A percentile compares a stretch with the other conserved stretches of the same genome.
Conservation (phyloP, 2,888 invertebrate genomes). For the Synanthedon tipuliformis region DNA sequence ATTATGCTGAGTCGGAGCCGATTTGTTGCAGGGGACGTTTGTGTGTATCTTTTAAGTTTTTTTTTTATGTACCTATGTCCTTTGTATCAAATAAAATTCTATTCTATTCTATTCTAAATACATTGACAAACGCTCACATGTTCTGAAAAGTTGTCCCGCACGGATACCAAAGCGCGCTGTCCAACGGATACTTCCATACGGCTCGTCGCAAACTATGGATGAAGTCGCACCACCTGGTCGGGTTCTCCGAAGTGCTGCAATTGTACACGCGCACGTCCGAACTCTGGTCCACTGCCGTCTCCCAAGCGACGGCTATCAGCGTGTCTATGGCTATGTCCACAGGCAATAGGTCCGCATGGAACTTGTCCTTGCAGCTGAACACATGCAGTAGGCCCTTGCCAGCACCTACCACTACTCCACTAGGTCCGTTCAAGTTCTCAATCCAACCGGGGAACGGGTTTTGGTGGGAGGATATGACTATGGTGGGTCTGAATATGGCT, state of each 20-base stretch:
- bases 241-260: slow-evolving; percentile 80
- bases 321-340: slow-evolving; percentile 85
- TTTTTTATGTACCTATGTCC: too few relatives aligned
- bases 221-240: slow-evolving; percentile 77
- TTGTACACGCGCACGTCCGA: slow-evolving; percentile 75
- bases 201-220: slow-evolving; percentile 59
- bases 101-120: too few relatives aligned
- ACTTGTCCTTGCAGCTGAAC: slow-evolving; percentile 65
- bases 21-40: too few relatives aligned
- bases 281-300: slow-evolving; percentile 69
- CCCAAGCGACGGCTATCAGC: slow-evolving; percentile 78
- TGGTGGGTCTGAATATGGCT: slow-evolving; percentile 86
- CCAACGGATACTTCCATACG: slow-evolving; percentile 70
- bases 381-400: slow-evolving; percentile 81
- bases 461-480: slow-evolving; percentile 76
- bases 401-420: slow-evolving; percentile 77
- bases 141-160: slow-evolving; percentile 64
- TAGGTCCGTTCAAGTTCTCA: slow-evolving; percentile 94
- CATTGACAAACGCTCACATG: slow-evolving; percentile 36
- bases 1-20: too few relatives aligned
- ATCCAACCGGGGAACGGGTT: slow-evolving; percentile 85
- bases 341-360: slow-evolving; percentile 80
- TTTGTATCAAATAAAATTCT: too few relatives aligned
- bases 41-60: too few relatives aligned
- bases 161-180: slow-evolving; percentile 76